Percentiles rank a stretch among this genome's conserved stretches.
phyloP scores from a whole-genome alignment of 2,797 vertebrate species.

The Arrhamphus sclerolepis region DNA sequence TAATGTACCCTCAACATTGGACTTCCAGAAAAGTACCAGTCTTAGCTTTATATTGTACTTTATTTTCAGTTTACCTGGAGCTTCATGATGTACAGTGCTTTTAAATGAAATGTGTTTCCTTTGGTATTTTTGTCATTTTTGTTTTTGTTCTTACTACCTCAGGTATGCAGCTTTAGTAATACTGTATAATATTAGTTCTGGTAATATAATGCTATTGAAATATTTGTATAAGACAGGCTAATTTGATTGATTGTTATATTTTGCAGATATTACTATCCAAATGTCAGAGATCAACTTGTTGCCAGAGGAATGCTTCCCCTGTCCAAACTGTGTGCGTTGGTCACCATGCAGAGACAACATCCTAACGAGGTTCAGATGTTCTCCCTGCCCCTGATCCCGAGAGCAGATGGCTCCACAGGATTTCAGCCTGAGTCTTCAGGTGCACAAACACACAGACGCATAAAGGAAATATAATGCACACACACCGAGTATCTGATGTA shows the following conservation, averaged over 20 bases:
- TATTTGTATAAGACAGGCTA: too few species aligned
- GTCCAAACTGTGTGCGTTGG: conserved; percentile 93
- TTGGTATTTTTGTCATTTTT: too few species aligned
- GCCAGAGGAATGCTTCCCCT: conserved; percentile 89
- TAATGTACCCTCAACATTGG: too few species aligned
- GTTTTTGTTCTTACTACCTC: too few species aligned
- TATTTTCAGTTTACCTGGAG: too few species aligned
- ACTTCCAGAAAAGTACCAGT: too few species aligned
- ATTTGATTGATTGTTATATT: not conserved
- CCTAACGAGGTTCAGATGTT: conserved; percentile 86
- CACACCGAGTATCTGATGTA: not conserved
- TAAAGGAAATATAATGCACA: not conserved
- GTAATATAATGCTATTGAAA: too few species aligned
- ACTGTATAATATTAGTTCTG: too few species aligned
- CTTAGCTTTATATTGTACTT: too few species aligned
- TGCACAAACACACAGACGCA: conserved; percentile 49
- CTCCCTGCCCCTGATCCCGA: conserved; percentile 86
- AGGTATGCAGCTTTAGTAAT: too few species aligned
- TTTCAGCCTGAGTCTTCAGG: conserved; percentile 82
- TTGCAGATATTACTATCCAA: conserved; percentile 96
- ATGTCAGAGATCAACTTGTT: conserved; percentile 94
- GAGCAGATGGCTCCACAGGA: conserved; percentile 67
- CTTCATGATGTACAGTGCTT: too few species aligned
- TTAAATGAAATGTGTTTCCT: too few species aligned
- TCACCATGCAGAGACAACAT: conserved; percentile 87